A percentile compares a stretch with the other conserved stretches of the same genome.
Conservation (phyloP, 2,888 invertebrate species). For the Dendrolimus houi region DNA sequence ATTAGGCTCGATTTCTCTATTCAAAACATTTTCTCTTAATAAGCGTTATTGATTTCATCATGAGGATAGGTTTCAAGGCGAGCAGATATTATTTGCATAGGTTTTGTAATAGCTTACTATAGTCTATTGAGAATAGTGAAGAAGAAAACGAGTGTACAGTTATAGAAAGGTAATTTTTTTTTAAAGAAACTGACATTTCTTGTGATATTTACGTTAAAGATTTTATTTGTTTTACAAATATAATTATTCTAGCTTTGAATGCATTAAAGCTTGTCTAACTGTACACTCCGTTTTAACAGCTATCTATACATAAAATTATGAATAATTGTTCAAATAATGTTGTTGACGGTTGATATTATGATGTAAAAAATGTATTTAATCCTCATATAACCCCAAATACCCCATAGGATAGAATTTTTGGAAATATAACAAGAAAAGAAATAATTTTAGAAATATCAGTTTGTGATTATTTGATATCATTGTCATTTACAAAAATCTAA, state of each 20-base stretch:
- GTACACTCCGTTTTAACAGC: neutral
- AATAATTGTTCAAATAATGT: conserved; percentile 33
- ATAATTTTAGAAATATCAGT: no score
- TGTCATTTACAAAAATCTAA: no score
- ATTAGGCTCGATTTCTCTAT: no score
- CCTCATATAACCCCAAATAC: conserved; percentile 45
- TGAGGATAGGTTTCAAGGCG: no score
- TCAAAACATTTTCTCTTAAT: no score
- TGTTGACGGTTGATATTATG: conserved; percentile 60
- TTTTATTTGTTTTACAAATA: no score
- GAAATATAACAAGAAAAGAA: conserved; percentile 7
- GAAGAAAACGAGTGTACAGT: neutral
- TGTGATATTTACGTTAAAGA: no score
- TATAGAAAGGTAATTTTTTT: neutral
- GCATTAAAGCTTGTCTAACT: neutral
- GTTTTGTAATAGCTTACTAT: neutral
- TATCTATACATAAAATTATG: neutral
- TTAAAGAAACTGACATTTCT: no score
- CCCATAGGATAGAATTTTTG: conserved; percentile 39
- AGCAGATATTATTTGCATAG: neutral
- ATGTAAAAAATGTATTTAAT: conserved; percentile 60
- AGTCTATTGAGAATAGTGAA: neutral
- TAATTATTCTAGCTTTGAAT: no score
- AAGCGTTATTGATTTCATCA: no score
- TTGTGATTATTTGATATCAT: no score